Conservation (phyloP, 2,113 vertebrate genomes). For the Numenius arquata region DNA sequence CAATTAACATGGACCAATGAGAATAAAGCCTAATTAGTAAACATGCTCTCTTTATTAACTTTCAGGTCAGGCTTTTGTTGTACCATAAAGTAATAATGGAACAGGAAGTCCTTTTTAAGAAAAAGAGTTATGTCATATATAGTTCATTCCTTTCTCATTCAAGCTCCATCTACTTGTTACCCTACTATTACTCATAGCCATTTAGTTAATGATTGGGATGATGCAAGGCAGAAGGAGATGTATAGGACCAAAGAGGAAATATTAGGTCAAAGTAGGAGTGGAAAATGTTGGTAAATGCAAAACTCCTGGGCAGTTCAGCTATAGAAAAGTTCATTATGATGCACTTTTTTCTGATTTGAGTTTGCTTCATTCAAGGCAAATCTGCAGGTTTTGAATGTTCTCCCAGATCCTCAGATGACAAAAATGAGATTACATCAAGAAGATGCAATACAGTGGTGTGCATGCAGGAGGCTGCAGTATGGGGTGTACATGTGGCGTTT, state of each 20-base stretch:
- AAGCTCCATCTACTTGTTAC: conserved; percentile 1
- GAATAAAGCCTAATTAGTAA: conserved; percentile 81
- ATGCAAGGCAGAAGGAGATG: neutral
- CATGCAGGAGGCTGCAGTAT: neutral
- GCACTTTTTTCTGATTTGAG: neutral
- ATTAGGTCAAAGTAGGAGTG: neutral
- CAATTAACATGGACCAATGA: conserved; percentile 77
- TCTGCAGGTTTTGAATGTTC: neutral
- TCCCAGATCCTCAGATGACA: neutral
- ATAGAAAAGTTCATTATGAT: neutral
- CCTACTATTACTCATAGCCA: neutral
- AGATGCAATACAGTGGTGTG: neutral
- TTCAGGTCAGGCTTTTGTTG: conserved; percentile 72
- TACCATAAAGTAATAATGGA: conserved; percentile 70
- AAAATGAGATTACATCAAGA: neutral
- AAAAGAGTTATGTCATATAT: conserved; percentile 4
- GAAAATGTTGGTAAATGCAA: neutral
- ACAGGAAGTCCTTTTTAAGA: conserved; percentile 41
- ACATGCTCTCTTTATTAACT: conserved; percentile 80
- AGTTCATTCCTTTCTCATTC: conserved; percentile 32
- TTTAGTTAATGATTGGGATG: neutral
- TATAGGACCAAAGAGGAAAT: neutral
- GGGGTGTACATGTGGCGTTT: neutral
- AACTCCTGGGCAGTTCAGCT: neutral
- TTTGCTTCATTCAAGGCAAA: neutral